Percentiles rank a stretch among this genome's conserved stretches.
These are phyloP conservation scores for Hydrozoanthus tunicans DNA, from an alignment of 64 coral and sea anemone species.

Conservation along the genomic window DNA sequence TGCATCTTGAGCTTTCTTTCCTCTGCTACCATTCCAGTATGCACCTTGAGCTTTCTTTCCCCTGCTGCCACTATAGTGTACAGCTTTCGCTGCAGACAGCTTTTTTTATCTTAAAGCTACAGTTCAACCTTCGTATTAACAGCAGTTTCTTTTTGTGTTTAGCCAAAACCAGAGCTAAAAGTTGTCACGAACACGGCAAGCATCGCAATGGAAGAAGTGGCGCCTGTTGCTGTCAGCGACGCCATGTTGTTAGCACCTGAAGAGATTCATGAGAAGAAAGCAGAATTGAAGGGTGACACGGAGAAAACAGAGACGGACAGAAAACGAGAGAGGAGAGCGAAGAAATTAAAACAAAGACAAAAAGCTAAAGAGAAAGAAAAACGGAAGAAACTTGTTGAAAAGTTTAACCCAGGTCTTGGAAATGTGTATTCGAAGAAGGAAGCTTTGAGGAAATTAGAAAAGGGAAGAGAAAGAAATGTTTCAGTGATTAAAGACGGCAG, in stretches of 20 bases:
- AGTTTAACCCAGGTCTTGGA: conserved; percentile 87
- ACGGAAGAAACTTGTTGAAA: conserved; percentile 71
- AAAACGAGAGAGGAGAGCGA: conserved; percentile 81
- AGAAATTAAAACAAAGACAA: conserved; percentile 78
- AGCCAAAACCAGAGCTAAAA: conserved; percentile 91
- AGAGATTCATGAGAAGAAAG: conserved; percentile 92
- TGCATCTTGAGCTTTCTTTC: no score
- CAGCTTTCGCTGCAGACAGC: no score
- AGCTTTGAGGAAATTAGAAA: conserved; percentile 73
- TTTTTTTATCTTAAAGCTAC: neutral
- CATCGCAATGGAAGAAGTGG: conserved; percentile 85
- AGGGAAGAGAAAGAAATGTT: conserved; percentile 73
- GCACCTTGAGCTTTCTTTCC: no score
- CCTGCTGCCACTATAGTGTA: no score
- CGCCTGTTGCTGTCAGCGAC: conserved; percentile 87
- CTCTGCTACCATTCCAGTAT: no score
- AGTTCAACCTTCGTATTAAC: neutral
- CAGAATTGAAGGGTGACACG: conserved; percentile 73
- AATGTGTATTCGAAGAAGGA: conserved; percentile 89
- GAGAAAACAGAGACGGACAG: conserved; percentile 86
- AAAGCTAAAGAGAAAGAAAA: conserved; percentile 80
- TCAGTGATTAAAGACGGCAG: conserved; percentile 67
- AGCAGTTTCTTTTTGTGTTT: conserved; percentile 17
- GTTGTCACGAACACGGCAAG: conserved; percentile 83
- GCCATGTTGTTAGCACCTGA: conserved; percentile 94